phyloP scores from a whole-genome alignment of 2,888 invertebrate genomes.

The Miltochrista miniata region DNA sequence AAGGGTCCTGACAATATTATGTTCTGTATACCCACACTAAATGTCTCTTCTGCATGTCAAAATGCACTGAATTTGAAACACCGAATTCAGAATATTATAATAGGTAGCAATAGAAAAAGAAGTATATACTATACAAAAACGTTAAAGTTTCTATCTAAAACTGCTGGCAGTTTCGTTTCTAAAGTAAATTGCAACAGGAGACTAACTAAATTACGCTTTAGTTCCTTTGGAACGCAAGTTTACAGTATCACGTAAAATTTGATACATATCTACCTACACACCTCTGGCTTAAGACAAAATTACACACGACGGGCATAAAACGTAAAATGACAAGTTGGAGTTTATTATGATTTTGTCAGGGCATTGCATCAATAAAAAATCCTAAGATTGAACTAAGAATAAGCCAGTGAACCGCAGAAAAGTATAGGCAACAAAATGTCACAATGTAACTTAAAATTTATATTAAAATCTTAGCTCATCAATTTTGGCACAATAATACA shows the following conservation, averaged over 20 bases:
- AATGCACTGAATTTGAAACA: too few species aligned
- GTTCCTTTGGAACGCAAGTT: constrained; percentile 15
- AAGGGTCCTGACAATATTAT: too few species aligned
- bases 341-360: constrained; percentile 31
- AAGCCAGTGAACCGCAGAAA: constrained; percentile 15
- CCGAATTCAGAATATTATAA: too few species aligned
- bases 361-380: constrained; percentile 29
- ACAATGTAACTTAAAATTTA: not conserved
- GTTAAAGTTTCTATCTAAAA: not conserved
- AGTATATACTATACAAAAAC: not conserved
- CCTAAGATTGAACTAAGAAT: constrained; percentile 17
- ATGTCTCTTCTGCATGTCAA: too few species aligned
- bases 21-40: too few species aligned
- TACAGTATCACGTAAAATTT: constrained; percentile 44
- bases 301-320: constrained; percentile 1
- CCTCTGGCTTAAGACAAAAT: too few species aligned
- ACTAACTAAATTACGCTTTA: constrained; percentile 20
- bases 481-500: not conserved
- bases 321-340: constrained; percentile 38
- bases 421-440: not conserved
- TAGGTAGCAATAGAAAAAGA: too few species aligned
- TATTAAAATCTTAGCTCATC: not conserved
- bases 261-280: too few species aligned
- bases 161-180: not conserved
- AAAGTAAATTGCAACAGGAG: constrained; percentile 6